Evolutionary conservation across 1,140 invertebrate genomes (phyloP).

Genomic region (Diabrotica undecimpunctata): DNA sequence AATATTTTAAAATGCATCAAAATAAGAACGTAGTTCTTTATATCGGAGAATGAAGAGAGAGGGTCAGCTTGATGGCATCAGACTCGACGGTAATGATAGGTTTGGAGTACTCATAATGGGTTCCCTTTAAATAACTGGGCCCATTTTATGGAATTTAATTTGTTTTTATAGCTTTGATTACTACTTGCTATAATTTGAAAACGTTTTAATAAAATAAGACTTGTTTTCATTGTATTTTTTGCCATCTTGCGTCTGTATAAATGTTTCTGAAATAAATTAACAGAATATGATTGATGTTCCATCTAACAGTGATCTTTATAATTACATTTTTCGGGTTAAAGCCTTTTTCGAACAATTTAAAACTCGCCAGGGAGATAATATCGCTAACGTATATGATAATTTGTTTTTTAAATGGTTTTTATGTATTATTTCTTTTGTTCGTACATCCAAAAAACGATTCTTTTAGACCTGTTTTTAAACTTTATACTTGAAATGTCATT

Average conservation of each 20-base stretch:
- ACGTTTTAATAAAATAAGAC: conserved; percentile 45
- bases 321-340: not conserved
- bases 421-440: no score
- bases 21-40: conserved; percentile 26
- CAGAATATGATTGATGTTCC: conserved; percentile 38
- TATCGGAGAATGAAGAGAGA: conserved; percentile 20
- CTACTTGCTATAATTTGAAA: conserved; percentile 46
- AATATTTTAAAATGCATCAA: conserved; percentile 29
- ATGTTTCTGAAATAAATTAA: conserved; percentile 27
- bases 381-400: no score
- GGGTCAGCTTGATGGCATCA: conserved; percentile 28
- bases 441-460: no score
- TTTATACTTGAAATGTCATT: no score
- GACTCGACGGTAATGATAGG: conserved; percentile 42
- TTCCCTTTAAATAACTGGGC: conserved; percentile 44
- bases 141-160: conserved; percentile 48
- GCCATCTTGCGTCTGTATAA: conserved; percentile 24
- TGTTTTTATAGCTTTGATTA: conserved; percentile 50
- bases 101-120: conserved; percentile 43
- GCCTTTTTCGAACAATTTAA: no score
- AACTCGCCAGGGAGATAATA: no score
- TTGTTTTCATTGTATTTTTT: conserved; percentile 35
- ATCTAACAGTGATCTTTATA: conserved; percentile 23
- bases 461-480: no score
- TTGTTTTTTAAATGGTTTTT: no score